Conservation (phyloP, 2,113 vertebrate genomes). For the Baryphthengus martii region DNA sequence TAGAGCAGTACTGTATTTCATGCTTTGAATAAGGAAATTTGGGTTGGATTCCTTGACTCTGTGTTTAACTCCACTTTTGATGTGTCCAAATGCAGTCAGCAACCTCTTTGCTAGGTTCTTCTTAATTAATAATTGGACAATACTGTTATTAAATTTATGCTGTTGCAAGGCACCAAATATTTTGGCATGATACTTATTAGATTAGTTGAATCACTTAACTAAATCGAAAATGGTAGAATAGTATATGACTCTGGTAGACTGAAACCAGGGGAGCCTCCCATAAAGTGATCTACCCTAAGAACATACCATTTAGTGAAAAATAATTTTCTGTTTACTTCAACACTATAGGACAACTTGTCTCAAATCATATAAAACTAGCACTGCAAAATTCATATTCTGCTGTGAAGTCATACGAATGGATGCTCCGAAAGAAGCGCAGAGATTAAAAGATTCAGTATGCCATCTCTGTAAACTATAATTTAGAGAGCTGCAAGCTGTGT, state of each 20-base stretch:
- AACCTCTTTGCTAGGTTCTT: not conserved
- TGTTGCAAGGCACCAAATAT: not conserved
- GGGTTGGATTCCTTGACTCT: not conserved
- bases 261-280: not conserved
- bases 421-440: not conserved
- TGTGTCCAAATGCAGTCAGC: not conserved
- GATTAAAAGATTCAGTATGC: conserved; percentile 24
- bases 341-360: not conserved
- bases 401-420: not conserved
- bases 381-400: not conserved
- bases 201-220: not conserved
- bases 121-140: not conserved
- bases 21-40: not conserved
- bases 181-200: not conserved
- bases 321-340: not conserved
- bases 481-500: conserved; percentile 41
- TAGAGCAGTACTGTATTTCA: not conserved
- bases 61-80: not conserved
- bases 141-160: not conserved
- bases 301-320: not conserved
- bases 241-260: not conserved
- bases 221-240: not conserved
- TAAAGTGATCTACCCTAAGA: not conserved
- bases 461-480: conserved; percentile 59
- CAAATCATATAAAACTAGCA: not conserved